Evolutionary conservation across 2,888 invertebrate species (phyloP), one percentile per base, ranked within the genome.

Genomic region (Pristionchus mayeri): DNA sequence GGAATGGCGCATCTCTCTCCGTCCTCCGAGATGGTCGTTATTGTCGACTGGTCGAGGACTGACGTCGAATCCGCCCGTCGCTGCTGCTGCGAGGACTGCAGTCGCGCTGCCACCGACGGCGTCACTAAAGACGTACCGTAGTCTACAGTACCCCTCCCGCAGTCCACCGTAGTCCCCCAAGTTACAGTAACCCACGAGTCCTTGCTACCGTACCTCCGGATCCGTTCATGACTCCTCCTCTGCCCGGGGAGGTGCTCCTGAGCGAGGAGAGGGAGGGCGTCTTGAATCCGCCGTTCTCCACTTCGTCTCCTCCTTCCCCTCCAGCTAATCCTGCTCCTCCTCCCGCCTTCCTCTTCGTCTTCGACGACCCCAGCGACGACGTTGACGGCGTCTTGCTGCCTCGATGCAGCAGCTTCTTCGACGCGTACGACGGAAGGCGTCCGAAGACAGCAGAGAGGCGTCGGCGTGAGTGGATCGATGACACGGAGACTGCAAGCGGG

Each of bases 11-110:
- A 18, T 18, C n/a, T 11, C 16, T 54, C 37, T 79, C 79, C 79
- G n/a, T 76, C 76, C 34, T 50, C 79, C 54, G 79, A 54, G 16
- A 67, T 67, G 21, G 67, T 67, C 67, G 37, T 67, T 13, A 67
- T 67, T 37, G 67, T 18, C 67, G 67, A 67, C 21, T 67, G 67
- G 3, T 67, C 67, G 37, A 37, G 67, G 7, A 18, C 37, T 9
- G 18, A 18, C 37, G 67, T 67, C 34, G 67, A 67, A 21, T 37
- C 37, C 18, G 67, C 67, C 18, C 30, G 18, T n/a, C 67, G 34
- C 67, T 40, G 37, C 34, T 67, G 67, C 40, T 34, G 37, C 37
- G 21, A 37, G 67, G 18, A 37, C 40, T 44, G 40, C 71, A 11
- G 34, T 27, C n/a, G 16, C 63, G 34, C 13, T n/a, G 63, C 18